Conservation (phyloP, 2,888 invertebrate genomes). For the Trichogramma dendrolimi region DNA sequence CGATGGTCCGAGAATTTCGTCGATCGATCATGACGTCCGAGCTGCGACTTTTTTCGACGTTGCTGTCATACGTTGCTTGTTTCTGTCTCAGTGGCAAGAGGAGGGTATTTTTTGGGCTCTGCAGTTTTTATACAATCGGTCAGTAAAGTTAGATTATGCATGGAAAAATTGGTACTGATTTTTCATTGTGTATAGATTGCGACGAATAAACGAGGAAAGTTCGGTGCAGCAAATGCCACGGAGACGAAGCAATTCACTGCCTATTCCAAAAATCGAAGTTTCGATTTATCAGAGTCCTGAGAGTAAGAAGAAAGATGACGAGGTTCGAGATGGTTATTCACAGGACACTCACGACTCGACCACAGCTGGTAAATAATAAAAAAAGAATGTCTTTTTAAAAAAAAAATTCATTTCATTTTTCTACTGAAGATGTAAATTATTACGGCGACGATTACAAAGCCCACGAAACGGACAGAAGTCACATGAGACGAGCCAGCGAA, state of each 20-base stretch:
- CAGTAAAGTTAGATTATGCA: not conserved
- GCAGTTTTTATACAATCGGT: slow-evolving; percentile 56
- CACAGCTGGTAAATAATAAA: slow-evolving; percentile 45
- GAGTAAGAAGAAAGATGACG: slow-evolving; percentile 61
- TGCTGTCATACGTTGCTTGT: slow-evolving; percentile 90
- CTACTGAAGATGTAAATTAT: slow-evolving; percentile 26
- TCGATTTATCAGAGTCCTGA: slow-evolving; percentile 79
- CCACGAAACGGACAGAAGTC: slow-evolving; percentile 51
- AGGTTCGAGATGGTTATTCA: slow-evolving; percentile 69
- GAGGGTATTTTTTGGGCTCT: slow-evolving; percentile 98
- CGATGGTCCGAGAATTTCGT: slow-evolving; percentile 30
- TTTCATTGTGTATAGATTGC: slow-evolving; percentile 57
- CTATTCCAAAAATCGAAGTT: slow-evolving; percentile 88
- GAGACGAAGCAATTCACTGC: slow-evolving; percentile 86
- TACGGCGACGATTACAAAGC: slow-evolving; percentile 34
- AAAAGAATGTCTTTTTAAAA: not conserved
- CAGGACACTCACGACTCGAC: slow-evolving; percentile 70
- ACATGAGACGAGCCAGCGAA: slow-evolving; percentile 70
- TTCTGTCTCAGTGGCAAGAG: slow-evolving; percentile 96
- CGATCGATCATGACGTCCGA: slow-evolving; percentile 58
- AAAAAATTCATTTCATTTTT: not conserved
- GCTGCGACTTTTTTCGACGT: slow-evolving; percentile 96
- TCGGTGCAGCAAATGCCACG: slow-evolving; percentile 74
- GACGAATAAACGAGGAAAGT: slow-evolving; percentile 83
- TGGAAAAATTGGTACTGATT: not conserved